Evolutionary conservation across 2,113 vertebrate species (phyloP).

Genomic region (Epinephelus moara): DNA sequence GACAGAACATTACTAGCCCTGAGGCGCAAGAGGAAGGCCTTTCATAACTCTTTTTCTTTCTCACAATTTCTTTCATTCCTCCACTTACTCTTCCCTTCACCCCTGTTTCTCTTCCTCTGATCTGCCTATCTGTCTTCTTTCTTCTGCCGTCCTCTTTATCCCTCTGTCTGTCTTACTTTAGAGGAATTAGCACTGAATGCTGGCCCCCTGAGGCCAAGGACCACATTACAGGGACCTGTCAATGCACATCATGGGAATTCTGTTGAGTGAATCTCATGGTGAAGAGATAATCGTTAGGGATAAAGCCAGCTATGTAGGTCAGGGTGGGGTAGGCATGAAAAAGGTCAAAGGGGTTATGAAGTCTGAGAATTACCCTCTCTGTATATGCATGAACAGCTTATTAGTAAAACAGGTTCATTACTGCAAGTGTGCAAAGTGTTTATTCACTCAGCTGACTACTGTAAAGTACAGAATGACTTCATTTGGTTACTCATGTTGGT

Average conservation of each 20-base stretch:
- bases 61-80: constrained; percentile 8
- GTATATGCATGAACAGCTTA: too few relatives aligned
- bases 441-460: background rate
- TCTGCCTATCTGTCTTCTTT: background rate
- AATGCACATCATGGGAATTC: constrained; percentile 52
- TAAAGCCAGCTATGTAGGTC: constrained; percentile 26
- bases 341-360: constrained; percentile 29
- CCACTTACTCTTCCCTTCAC: background rate
- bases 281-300: constrained; percentile 38
- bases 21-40: constrained; percentile 57
- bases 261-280: constrained; percentile 23
- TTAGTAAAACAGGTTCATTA: too few relatives aligned
- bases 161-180: constrained; percentile 13
- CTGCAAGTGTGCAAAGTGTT: background rate
- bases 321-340: constrained; percentile 15
- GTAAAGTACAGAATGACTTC: background rate
- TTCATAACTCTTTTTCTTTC: constrained; percentile 34
- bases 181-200: constrained; percentile 40
- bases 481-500: background rate
- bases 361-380: too few relatives aligned
- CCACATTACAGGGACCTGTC: constrained; percentile 34
- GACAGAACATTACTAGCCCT: constrained; percentile 32
- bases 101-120: background rate
- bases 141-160: background rate
- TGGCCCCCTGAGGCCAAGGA: constrained; percentile 27